These are phyloP conservation scores for Stigmatopora nigra DNA, from an alignment of 2,113 vertebrate species.

Conservation along the genomic window DNA sequence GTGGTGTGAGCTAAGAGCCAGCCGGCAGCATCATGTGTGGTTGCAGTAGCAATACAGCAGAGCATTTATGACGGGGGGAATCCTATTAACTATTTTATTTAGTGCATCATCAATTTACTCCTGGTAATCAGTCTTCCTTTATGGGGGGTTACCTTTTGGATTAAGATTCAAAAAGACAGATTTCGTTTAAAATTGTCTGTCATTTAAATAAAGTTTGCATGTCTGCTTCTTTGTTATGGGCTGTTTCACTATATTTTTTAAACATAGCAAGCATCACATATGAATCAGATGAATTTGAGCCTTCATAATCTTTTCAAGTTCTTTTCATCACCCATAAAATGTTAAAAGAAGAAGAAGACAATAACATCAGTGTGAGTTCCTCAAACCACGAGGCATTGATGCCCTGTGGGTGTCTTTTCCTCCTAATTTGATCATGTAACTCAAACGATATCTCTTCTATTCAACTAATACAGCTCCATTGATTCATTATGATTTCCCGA, in stretches of 20 bases:
- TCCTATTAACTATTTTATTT: background rate
- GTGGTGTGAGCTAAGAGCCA: no score
- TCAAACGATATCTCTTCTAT: no score
- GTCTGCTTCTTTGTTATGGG: no score
- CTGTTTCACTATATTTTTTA: no score
- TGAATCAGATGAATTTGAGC: background rate
- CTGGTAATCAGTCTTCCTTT: conserved; percentile 62
- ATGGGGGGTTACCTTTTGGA: conserved; percentile 45
- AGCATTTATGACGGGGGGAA: background rate
- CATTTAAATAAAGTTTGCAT: no score
- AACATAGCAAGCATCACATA: no score
- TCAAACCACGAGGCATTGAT: background rate
- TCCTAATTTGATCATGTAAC: background rate
- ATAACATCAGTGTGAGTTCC: background rate
- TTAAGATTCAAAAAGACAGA: conserved; percentile 53
- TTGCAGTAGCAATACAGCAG: background rate
- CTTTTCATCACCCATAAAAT: background rate
- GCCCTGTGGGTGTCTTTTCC: background rate
- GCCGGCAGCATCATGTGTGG: background rate
- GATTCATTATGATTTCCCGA: background rate
- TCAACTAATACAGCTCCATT: background rate
- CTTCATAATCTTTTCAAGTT: background rate
- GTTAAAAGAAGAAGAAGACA: background rate
- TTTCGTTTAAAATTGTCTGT: no score
- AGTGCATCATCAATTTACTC: conserved; percentile 26